Conservation (phyloP, 64 coral and sea anemone genomes). For the Astreopora myriophthalma region DNA sequence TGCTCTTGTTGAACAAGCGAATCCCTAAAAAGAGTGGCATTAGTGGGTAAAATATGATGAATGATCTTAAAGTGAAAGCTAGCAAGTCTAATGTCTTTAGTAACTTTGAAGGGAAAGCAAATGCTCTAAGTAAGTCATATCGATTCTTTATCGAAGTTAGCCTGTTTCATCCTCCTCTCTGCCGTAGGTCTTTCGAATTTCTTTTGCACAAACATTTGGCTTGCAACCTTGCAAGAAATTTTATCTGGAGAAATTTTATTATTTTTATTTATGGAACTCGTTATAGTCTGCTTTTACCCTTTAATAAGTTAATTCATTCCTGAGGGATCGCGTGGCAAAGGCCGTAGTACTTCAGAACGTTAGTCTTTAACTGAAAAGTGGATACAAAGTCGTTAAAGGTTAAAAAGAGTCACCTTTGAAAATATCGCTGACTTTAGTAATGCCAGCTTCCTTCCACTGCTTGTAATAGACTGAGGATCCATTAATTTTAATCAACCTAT, state of each 20-base stretch:
- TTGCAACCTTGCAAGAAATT: background rate
- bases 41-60: background rate
- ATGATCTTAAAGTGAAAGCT: constrained; percentile 17
- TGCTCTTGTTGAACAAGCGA: background rate
- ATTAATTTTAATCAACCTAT: constrained; percentile 29
- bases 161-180: background rate
- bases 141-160: background rate
- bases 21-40: constrained; percentile 12
- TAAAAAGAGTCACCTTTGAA: constrained; percentile 18
- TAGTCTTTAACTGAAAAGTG: constrained; percentile 17
- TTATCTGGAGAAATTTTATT: too few relatives aligned
- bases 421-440: constrained; percentile 24
- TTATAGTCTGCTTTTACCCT: too few relatives aligned
- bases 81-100: background rate
- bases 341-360: background rate
- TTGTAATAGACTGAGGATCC: constrained; percentile 17
- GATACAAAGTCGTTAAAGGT: background rate
- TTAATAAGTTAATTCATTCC: background rate
- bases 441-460: constrained; percentile 5
- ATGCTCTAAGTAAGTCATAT: background rate
- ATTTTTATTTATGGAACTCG: too few relatives aligned
- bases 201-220: background rate
- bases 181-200: background rate
- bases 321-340: constrained; percentile 1
- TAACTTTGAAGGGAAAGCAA: constrained; percentile 5